Conservation (phyloP, 2,113 vertebrate species). For the Toxotes jaculatrix region DNA sequence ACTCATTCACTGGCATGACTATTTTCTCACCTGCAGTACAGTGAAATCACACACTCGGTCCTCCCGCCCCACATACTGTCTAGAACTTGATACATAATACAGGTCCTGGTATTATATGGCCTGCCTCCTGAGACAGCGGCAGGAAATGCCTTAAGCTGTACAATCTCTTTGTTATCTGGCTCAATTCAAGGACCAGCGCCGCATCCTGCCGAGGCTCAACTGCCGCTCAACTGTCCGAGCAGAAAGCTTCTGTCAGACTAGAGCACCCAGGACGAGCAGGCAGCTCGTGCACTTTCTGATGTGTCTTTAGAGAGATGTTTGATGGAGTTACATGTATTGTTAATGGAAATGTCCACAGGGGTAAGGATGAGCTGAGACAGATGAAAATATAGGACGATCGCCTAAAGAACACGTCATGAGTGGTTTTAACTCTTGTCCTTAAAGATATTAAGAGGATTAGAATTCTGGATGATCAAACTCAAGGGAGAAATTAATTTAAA, state of each 20-base stretch:
- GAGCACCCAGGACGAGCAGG: conserved; percentile 1
- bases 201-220: conserved; percentile 65
- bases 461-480: too few relatives aligned
- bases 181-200: conserved; percentile 58
- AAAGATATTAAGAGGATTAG: background rate
- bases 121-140: conserved; percentile 70
- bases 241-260: conserved; percentile 20
- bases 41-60: conserved; percentile 46
- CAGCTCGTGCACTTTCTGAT: background rate
- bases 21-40: conserved; percentile 44
- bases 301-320: conserved; percentile 15
- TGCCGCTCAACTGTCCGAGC: conserved; percentile 36
- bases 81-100: conserved; percentile 52
- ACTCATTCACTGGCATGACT: conserved; percentile 27
- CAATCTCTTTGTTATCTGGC: conserved; percentile 83
- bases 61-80: conserved; percentile 42
- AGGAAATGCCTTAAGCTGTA: conserved; percentile 83
- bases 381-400: background rate
- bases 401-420: background rate
- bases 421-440: background rate
- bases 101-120: conserved; percentile 45
- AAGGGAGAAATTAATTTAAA: too few relatives aligned
- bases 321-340: conserved; percentile 26
- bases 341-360: conserved; percentile 18
- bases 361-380: conserved; percentile 2